A percentile compares a stretch with the other conserved stretches of the same genome.
phyloP scores from a whole-genome alignment of 2,888 invertebrate genomes.

The Frankliniella intonsa region DNA sequence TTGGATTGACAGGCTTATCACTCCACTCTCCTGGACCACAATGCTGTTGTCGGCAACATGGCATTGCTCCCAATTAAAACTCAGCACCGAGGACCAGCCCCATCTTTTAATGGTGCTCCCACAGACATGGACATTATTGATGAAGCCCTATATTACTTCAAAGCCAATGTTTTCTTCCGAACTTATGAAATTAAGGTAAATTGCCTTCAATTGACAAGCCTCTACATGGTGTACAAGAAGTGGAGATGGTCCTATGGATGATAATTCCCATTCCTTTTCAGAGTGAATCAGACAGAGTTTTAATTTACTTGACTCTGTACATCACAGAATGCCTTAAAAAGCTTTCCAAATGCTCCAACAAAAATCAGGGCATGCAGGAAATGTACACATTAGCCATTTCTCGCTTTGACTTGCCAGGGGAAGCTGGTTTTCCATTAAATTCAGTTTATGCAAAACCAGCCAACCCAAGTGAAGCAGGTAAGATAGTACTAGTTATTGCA shows the following conservation, averaged over 20 bases:
- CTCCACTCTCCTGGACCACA: slow-evolving; percentile 74
- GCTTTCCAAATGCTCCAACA: slow-evolving; percentile 84
- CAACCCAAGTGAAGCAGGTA: slow-evolving; percentile 74
- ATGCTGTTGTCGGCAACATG: slow-evolving; percentile 80
- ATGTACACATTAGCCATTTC: slow-evolving; percentile 94
- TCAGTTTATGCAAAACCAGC: slow-evolving; percentile 88
- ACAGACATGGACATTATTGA: slow-evolving; percentile 85
- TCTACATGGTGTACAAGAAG: too few species aligned
- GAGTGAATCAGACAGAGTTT: slow-evolving; percentile 92
- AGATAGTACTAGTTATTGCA: slow-evolving; percentile 33
- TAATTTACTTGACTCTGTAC: slow-evolving; percentile 96
- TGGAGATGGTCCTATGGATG: slow-evolving; percentile 16
- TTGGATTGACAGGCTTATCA: slow-evolving; percentile 77
- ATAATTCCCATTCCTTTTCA: slow-evolving; percentile 48
- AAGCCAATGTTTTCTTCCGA: slow-evolving; percentile 98
- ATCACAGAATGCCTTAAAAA: slow-evolving; percentile 96
- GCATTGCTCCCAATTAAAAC: slow-evolving; percentile 89
- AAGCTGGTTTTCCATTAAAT: slow-evolving; percentile 88
- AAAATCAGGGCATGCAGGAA: slow-evolving; percentile 86
- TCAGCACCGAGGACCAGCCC: slow-evolving; percentile 88
- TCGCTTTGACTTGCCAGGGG: slow-evolving; percentile 95
- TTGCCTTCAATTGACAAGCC: background rate
- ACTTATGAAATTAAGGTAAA: slow-evolving; percentile 96
- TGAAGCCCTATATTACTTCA: slow-evolving; percentile 94
- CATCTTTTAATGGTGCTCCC: slow-evolving; percentile 56